Evolutionary conservation across 2,797 vertebrate species (phyloP).

Genomic region (Argyrosomus regius): DNA sequence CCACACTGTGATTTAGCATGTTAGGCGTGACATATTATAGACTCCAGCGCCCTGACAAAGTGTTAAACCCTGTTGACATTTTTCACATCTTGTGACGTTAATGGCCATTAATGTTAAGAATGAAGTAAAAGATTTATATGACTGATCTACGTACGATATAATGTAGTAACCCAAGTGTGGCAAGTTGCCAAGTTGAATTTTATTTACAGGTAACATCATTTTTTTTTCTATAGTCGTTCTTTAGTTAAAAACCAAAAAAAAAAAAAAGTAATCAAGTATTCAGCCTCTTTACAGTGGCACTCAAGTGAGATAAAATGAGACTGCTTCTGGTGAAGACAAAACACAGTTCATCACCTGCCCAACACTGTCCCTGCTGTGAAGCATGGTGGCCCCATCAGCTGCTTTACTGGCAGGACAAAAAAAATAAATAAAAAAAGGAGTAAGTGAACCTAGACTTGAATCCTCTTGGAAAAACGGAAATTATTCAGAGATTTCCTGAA

Average conservation of each 20-base stretch:
- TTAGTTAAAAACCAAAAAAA: not conserved
- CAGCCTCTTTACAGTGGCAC: not conserved
- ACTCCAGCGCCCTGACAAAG: conserved; percentile 13
- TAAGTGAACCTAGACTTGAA: not conserved
- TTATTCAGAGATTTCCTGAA: not conserved
- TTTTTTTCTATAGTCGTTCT: too few relatives aligned
- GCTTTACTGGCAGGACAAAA: conserved; percentile 17
- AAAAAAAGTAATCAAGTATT: not conserved
- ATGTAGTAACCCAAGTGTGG: not conserved
- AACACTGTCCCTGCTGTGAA: conserved; percentile 3
- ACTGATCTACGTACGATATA: not conserved
- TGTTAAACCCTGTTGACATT: conserved; percentile 15
- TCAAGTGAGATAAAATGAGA: conserved; percentile 15
- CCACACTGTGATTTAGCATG: conserved; percentile 23
- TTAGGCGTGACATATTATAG: not conserved
- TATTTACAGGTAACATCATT: not conserved
- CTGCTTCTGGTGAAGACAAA: conserved; percentile 13
- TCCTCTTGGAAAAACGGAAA: not conserved
- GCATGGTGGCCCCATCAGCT: conserved; percentile 16
- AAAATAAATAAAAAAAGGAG: not conserved
- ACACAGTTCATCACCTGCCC: conserved; percentile 4
- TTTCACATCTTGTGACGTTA: conserved; percentile 21
- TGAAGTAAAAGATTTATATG: conserved; percentile 22
- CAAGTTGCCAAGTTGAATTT: not conserved
- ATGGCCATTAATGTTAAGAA: conserved; percentile 10